Percentiles rank a stretch among this genome's conserved stretches.
Conservation (phyloP, 1,140 invertebrate genomes). For the Sycobia sp. region DNA sequence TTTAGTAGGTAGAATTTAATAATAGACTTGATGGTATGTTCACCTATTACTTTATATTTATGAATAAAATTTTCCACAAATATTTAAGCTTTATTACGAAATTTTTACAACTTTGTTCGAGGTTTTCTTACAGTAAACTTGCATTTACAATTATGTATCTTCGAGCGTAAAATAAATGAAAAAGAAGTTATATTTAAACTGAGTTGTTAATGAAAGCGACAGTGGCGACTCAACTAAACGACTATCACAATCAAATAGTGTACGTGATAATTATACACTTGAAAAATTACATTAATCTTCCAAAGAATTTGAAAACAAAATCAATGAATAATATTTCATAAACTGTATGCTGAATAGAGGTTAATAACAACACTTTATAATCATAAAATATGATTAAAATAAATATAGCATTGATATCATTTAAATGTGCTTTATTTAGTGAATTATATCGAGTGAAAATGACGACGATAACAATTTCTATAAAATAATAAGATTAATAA, state of each 20-base stretch:
- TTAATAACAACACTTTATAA: no score
- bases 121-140: no score
- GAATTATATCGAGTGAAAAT: neutral
- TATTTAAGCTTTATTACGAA: no score
- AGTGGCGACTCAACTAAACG: neutral
- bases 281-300: neutral
- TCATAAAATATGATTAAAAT: no score
- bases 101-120: no score
- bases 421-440: neutral
- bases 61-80: no score
- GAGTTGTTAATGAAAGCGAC: neutral
- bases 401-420: slow-evolving; percentile 10
- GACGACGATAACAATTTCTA: no score
- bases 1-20: no score
- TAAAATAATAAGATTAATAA: neutral
- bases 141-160: no score
- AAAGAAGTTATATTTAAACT: neutral
- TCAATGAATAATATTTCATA: neutral
- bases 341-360: neutral
- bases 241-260: slow-evolving; percentile 17
- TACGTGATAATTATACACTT: slow-evolving; percentile 9
- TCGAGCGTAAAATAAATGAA: no score
- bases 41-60: no score
- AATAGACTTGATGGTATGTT: no score
- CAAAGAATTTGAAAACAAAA: neutral